phyloP scores from a whole-genome alignment of 2,797 vertebrate genomes.

The Argya squamiceps region DNA sequence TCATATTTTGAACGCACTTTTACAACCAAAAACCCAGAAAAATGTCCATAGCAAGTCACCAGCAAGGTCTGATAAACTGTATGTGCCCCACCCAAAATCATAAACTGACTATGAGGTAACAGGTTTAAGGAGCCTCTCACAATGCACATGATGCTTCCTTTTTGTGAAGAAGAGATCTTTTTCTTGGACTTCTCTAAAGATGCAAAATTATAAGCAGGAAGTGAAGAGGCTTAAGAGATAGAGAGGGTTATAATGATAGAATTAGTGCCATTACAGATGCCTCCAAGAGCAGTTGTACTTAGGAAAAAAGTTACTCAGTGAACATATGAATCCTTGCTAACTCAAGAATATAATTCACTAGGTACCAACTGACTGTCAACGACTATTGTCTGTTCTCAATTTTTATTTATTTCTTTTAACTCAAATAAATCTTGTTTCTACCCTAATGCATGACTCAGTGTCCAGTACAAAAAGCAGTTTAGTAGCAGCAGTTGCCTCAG shows the following conservation, averaged over 20 bases:
- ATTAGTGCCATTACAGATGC: neutral
- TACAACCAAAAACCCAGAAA: neutral
- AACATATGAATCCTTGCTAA: neutral
- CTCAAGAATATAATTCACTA: neutral
- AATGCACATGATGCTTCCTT: neutral
- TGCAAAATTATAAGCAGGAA: neutral
- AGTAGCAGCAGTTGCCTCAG: neutral
- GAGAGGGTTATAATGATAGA: neutral
- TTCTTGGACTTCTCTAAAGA: neutral
- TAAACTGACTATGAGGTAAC: neutral
- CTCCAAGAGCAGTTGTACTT: neutral
- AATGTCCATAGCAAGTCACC: neutral
- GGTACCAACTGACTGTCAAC: neutral
- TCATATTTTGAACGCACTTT: neutral
- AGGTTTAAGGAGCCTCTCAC: neutral
- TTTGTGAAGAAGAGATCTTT: neutral
- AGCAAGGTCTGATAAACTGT: neutral
- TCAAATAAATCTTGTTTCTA: neutral
- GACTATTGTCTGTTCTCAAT: neutral
- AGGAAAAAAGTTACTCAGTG: neutral
- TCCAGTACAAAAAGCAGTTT: neutral
- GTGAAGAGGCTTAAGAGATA: neutral
- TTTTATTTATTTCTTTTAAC: conserved; percentile 25
- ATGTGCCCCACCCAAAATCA: neutral
- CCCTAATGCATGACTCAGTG: neutral